A percentile compares a stretch with the other conserved stretches of the same genome.
These are phyloP conservation scores for Euwallacea similis DNA, from an alignment of 1,140 invertebrate species.

Conservation along the genomic window DNA sequence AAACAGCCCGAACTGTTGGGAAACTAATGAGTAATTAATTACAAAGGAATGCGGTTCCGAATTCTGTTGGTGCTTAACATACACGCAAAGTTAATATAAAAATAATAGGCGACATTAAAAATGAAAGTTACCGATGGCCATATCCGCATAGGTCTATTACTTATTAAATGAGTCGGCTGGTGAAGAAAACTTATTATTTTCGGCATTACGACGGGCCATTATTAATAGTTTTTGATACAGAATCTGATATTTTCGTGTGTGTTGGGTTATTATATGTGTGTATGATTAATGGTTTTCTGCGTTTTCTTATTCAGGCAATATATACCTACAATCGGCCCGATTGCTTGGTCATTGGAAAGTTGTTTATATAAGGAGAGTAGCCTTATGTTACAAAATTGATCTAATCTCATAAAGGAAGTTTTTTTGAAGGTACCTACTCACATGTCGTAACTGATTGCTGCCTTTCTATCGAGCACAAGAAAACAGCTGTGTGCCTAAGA, in stretches of 20 bases:
- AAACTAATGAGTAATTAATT: neutral
- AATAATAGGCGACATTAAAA: conserved; percentile 16
- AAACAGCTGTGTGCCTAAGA: no score
- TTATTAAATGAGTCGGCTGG: neutral
- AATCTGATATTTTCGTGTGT: conserved; percentile 1
- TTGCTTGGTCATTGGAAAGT: conserved; percentile 11
- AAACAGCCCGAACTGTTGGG: no score
- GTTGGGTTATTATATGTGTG: neutral
- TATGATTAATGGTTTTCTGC: conserved; percentile 8
- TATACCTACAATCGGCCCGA: neutral
- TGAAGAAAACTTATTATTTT: conserved; percentile 9
- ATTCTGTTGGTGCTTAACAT: conserved; percentile 1
- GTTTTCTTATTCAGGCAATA: neutral
- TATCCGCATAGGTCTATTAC: conserved; percentile 10
- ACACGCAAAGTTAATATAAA: conserved; percentile 13
- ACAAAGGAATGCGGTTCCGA: conserved; percentile 6
- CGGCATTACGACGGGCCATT: conserved; percentile 1
- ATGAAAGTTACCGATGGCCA: conserved; percentile 16
- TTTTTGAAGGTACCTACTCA: no score
- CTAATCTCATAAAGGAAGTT: no score
- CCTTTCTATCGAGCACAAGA: no score
- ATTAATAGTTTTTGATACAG: conserved; percentile 13
- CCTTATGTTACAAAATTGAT: neutral
- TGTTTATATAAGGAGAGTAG: conserved; percentile 7
- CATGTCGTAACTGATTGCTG: no score